phyloP scores from a whole-genome alignment of 2,797 vertebrate genomes.

The Otus scops region DNA sequence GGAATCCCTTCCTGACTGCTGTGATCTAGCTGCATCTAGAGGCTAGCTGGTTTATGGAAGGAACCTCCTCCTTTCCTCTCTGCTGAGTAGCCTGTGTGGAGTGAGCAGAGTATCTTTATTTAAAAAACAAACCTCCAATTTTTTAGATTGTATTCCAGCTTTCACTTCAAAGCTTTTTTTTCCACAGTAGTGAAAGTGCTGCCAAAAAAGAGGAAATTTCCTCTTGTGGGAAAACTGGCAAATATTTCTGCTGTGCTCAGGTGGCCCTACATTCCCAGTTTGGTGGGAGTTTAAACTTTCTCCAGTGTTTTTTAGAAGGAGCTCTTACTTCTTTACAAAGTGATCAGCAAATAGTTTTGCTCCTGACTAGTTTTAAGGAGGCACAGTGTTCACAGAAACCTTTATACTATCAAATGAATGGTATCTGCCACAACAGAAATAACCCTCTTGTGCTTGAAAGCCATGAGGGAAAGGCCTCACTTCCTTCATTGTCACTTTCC shows the following conservation, averaged over 20 bases:
- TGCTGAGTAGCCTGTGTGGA: background rate
- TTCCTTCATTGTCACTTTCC: background rate
- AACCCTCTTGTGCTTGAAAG: background rate
- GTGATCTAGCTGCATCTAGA: background rate
- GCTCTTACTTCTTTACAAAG: background rate
- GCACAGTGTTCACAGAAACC: background rate
- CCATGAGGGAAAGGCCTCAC: background rate
- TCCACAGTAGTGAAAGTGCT: background rate
- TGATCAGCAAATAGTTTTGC: background rate
- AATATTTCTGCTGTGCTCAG: background rate
- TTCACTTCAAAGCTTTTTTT: background rate
- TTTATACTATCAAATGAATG: background rate
- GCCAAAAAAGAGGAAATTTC: background rate
- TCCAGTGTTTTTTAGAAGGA: background rate
- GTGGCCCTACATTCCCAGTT: background rate
- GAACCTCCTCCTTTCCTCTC: background rate
- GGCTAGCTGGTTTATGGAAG: background rate
- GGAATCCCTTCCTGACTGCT: background rate
- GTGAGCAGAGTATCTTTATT: background rate
- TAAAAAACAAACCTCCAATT: background rate
- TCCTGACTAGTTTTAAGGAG: slow-evolving; percentile 9
- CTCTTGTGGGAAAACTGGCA: background rate
- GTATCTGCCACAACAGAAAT: background rate
- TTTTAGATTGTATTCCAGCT: background rate
- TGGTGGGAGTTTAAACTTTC: background rate